A percentile compares a stretch with the other conserved stretches of the same genome.
phyloP scores from a whole-genome alignment of 2,113 vertebrate species.

The Numida meleagris region DNA sequence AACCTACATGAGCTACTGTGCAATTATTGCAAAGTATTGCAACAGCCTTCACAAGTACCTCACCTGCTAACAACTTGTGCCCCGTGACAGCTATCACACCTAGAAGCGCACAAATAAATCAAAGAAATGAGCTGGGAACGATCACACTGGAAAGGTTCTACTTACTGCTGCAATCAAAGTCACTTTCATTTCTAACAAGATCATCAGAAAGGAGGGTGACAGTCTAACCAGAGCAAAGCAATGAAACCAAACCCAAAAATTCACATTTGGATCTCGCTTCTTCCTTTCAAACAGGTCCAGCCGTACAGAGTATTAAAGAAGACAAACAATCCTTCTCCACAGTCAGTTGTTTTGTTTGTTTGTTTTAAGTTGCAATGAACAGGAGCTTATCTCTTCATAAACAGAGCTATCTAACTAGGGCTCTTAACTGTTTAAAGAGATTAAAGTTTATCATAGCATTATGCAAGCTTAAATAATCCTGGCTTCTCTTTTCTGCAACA shows the following conservation, averaged over 20 bases:
- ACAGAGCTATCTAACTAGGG: not conserved
- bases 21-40: no score
- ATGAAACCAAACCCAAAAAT: not conserved
- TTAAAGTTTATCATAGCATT: not conserved
- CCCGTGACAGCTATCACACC: not conserved
- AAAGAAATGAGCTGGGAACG: not conserved
- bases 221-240: not conserved
- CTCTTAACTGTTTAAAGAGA: not conserved
- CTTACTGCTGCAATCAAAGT: not conserved
- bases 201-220: not conserved
- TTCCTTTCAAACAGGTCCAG: not conserved
- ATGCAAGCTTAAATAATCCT: not conserved
- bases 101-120: not conserved
- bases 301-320: not conserved
- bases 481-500: not conserved
- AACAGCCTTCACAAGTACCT: not conserved
- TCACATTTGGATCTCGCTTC: fast-evolving
- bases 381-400: not conserved
- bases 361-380: not conserved
- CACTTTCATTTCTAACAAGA: not conserved
- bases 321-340: not conserved
- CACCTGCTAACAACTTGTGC: not conserved
- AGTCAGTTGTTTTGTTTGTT: not conserved
- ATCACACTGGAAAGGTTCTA: not conserved
- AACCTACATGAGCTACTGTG: not conserved